Base-by-base conservation (phyloP, 2,797 vertebrate species). In the Melanogrammus aeglefinus region DNA sequence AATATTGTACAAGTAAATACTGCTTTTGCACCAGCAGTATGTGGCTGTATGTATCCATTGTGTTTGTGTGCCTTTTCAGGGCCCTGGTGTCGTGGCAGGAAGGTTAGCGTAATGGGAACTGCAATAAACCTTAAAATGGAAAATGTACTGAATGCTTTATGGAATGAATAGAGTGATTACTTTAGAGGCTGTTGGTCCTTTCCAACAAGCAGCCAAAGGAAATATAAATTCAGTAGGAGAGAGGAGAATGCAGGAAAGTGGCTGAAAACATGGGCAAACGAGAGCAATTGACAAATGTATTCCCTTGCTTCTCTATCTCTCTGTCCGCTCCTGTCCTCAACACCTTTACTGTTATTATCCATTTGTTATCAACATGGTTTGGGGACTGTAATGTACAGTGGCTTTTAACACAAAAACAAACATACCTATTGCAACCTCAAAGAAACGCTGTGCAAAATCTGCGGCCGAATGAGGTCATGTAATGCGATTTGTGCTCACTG, bases 41-140 rank as follows among this genome's bases (percentile, higher is more conserved):
- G 57, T 8, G 57, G 21, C n/a, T 71, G 24, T 71, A 70, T 70
- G 24, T 70, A 9, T 13, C 66, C 12, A 16, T 70, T 70, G 18
- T 66, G 57, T 66, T 66, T n/a, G 18, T 66, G 24, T 31, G 24
- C 12, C 16, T 71, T 31, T 16, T 27, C 18, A 24, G 13, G 9
- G 24, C 63, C 5, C 63, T 66, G 63, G 69, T 14, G 66, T 27
- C 1, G 21, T 71, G 14, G 36, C 3, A 73, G 76, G 74, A 78
- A 27, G 27, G n/a, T 29, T 75, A 75, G 66, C 57, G 72, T 77
- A 33, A 81, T 78, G 75, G 78, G 66, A 81, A 71, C 73, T 80
- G 44, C 66, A 4, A 57, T 79, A 63, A 63, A 21, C 33, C 33
- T 84, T 76, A n/a, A 57, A 84, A 82, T 78, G 85, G 77, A 79